These are phyloP conservation scores for Hypomecis punctinalis DNA, from an alignment of 2,888 invertebrate genomes.

Conservation along the genomic window DNA sequence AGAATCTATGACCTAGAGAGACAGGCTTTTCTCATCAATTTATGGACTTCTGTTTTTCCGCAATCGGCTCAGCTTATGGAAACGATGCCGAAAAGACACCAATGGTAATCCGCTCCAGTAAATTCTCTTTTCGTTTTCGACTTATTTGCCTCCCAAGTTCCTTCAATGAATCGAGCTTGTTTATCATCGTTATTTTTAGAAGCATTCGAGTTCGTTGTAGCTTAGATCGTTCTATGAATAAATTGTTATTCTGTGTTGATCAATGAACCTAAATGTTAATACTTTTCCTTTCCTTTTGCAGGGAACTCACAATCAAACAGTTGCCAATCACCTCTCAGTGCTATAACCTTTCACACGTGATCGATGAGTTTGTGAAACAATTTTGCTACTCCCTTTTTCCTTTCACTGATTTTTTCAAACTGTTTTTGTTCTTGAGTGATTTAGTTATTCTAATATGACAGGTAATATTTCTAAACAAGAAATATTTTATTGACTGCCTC, in stretches of 20 bases:
- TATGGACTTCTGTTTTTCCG: neutral
- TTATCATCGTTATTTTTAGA: slow-evolving; percentile 26
- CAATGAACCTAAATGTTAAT: slow-evolving; percentile 24
- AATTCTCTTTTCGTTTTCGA: slow-evolving; percentile 10
- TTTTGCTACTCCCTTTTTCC: slow-evolving; percentile 11
- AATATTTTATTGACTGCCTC: too few relatives aligned
- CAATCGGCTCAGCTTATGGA: slow-evolving; percentile 10
- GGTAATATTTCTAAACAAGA: slow-evolving; percentile 7
- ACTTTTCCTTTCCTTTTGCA: slow-evolving; percentile 14
- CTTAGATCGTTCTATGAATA: slow-evolving; percentile 28
- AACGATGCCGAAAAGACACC: slow-evolving; percentile 6
- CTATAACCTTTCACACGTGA: slow-evolving; percentile 22
- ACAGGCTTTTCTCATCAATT: neutral
- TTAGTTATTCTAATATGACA: slow-evolving; percentile 11
- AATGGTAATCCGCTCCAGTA: slow-evolving; percentile 14
- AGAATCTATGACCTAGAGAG: too few relatives aligned
- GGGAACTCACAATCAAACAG: slow-evolving; percentile 13
- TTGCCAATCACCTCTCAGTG: slow-evolving; percentile 14
- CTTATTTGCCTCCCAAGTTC: slow-evolving; percentile 23
- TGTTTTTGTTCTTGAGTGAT: slow-evolving; percentile 7
- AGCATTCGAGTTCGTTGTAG: slow-evolving; percentile 17
- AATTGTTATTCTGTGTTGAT: slow-evolving; percentile 24
- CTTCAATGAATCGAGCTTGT: slow-evolving; percentile 20
- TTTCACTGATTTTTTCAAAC: neutral
- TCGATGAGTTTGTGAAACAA: slow-evolving; percentile 14